Conservation (phyloP, 2,113 vertebrate genomes). For the Platichthys stellatus region DNA sequence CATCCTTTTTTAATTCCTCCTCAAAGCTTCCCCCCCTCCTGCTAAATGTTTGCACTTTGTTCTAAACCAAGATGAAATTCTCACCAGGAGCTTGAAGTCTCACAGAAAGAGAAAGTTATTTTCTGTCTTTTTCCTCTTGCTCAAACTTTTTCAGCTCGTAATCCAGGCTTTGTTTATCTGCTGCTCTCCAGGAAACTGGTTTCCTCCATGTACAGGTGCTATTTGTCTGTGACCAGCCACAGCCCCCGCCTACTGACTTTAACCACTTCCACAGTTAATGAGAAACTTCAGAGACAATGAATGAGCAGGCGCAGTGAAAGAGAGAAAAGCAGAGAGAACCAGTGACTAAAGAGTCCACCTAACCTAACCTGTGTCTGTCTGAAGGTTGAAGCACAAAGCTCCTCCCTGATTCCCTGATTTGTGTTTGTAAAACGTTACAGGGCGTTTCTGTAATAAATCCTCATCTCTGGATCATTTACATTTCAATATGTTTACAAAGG, state of each 20-base stretch:
- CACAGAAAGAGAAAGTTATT: background rate
- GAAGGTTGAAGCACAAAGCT: background rate
- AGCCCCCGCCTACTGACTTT: constrained; percentile 7
- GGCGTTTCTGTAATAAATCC: constrained; percentile 16
- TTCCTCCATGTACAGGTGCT: constrained; percentile 25
- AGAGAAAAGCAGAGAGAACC: background rate
- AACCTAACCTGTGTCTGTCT: background rate
- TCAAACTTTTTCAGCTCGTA: background rate
- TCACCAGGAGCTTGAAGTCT: background rate
- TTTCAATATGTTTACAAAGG: constrained; percentile 29
- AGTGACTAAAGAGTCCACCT: background rate
- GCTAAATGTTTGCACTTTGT: background rate
- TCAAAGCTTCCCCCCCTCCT: background rate
- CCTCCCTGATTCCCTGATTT: constrained; percentile 7
- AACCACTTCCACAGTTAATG: constrained; percentile 24
- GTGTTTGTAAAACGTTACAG: background rate
- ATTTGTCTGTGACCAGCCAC: constrained; percentile 11
- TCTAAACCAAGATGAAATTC: background rate
- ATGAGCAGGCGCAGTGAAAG: background rate
- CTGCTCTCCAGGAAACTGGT: constrained; percentile 27
- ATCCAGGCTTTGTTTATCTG: background rate
- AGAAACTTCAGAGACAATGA: constrained; percentile 19
- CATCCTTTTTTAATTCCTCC: background rate
- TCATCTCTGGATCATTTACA: constrained; percentile 31
- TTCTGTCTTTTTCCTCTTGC: background rate